phyloP scores from a whole-genome alignment of 2,888 invertebrate genomes.

The Junonia oenone region DNA sequence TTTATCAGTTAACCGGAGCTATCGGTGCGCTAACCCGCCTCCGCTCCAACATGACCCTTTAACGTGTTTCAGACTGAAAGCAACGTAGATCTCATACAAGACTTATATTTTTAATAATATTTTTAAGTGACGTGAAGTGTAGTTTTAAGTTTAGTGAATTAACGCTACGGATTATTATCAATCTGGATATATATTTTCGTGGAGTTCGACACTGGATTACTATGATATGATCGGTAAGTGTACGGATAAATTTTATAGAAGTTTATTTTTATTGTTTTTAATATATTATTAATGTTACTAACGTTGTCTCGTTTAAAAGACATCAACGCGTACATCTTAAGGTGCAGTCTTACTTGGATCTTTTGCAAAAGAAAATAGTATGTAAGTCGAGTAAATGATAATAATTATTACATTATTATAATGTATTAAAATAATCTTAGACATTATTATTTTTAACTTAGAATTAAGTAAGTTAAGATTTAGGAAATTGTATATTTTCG shows the following conservation, averaged over 20 bases:
- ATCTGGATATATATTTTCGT: constrained; percentile 53
- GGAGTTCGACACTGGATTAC: constrained; percentile 43
- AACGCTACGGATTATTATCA: constrained; percentile 48
- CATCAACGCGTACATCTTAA: constrained; percentile 66
- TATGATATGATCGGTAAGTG: constrained; percentile 58
- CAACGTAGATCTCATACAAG: constrained; percentile 77
- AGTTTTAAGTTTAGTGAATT: constrained; percentile 62
- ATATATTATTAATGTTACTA: constrained; percentile 3
- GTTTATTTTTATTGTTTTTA: constrained; percentile 18
- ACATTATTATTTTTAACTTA: too few relatives aligned
- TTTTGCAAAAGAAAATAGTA: not conserved
- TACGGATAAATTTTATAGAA: constrained; percentile 18
- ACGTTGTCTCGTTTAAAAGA: constrained; percentile 55
- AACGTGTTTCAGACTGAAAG: constrained; percentile 72
- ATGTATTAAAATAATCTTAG: too few relatives aligned
- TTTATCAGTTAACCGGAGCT: constrained; percentile 76
- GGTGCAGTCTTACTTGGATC: not conserved
- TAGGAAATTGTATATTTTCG: too few relatives aligned
- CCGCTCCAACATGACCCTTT: constrained; percentile 60
- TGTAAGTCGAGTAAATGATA: too few relatives aligned
- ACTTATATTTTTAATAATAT: constrained; percentile 62
- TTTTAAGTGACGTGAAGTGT: constrained; percentile 73
- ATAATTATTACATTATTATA: too few relatives aligned
- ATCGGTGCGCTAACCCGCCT: constrained; percentile 66
- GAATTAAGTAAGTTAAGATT: too few relatives aligned